These are phyloP conservation scores for Lates calcarifer DNA, from an alignment of 2,113 vertebrate species.

Conservation along the genomic window DNA sequence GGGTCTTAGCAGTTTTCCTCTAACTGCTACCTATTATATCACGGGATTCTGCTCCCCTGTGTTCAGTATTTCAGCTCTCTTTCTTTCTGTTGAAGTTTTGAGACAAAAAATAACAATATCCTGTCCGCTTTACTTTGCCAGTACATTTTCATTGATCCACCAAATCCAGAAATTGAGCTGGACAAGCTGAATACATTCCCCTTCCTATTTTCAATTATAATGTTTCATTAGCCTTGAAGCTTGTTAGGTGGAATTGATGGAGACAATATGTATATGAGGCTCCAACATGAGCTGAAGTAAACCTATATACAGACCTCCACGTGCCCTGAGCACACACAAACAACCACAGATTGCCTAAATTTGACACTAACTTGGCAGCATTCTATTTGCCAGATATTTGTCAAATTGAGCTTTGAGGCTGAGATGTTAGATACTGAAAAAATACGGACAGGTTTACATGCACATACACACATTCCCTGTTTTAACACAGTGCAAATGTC, in stretches of 20 bases:
- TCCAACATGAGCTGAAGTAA: constrained; percentile 1
- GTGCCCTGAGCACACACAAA: neutral
- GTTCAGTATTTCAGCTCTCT: constrained; percentile 2
- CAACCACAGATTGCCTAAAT: neutral
- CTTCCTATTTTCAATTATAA: neutral
- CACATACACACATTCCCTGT: constrained; percentile 40
- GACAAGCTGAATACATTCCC: neutral
- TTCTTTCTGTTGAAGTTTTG: neutral
- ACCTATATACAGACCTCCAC: constrained; percentile 22
- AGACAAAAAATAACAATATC: neutral
- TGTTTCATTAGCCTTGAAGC: neutral
- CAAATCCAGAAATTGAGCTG: constrained; percentile 17
- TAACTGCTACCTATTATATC: constrained; percentile 1
- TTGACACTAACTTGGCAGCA: constrained; percentile 49
- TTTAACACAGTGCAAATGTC: constrained; percentile 62
- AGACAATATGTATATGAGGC: constrained; percentile 39
- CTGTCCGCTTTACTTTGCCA: neutral
- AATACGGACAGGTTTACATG: constrained; percentile 47
- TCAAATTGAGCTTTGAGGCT: constrained; percentile 49
- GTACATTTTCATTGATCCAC: constrained; percentile 19
- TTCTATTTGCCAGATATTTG: constrained; percentile 48
- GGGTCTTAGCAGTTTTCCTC: constrained; percentile 15
- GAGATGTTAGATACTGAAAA: constrained; percentile 58
- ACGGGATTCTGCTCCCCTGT: neutral
- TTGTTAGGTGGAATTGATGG: neutral